Conservation (phyloP, 2,888 invertebrate genomes). For the Empis stercorea region DNA sequence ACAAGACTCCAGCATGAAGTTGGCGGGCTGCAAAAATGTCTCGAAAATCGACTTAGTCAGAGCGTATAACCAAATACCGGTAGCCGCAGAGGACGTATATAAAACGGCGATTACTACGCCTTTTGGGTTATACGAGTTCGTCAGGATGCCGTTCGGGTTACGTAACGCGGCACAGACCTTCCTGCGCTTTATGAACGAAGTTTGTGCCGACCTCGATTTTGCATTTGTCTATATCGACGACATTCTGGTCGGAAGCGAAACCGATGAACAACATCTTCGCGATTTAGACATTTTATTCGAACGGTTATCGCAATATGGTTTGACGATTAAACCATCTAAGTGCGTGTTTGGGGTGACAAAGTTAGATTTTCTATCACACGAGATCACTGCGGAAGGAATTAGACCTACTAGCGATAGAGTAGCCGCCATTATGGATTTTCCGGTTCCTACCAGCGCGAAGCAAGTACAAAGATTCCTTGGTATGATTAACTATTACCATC, state of each 20-base stretch:
- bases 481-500: constrained; percentile 4
- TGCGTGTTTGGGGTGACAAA: not conserved
- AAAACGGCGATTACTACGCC: not conserved
- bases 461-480: constrained; percentile 3
- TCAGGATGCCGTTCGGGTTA: not conserved
- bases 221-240: not conserved
- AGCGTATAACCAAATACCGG: constrained; percentile 28
- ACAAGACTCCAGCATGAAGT: not conserved
- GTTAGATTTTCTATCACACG: not conserved
- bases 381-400: not conserved
- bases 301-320: not conserved
- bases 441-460: not conserved
- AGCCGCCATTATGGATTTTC: not conserved
- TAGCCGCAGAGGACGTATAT: constrained; percentile 9
- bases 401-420: not conserved
- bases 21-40: constrained; percentile 9
- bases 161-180: not conserved
- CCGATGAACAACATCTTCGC: not conserved
- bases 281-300: too few relatives aligned
- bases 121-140: not conserved
- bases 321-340: not conserved
- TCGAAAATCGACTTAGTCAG: constrained; percentile 16
- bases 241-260: not conserved
- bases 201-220: not conserved
- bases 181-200: not conserved